A percentile compares a stretch with the other conserved stretches of the same genome.
Conservation (phyloP, 92 coral and sea anemone genomes). For the Pocillopora grandis region DNA sequence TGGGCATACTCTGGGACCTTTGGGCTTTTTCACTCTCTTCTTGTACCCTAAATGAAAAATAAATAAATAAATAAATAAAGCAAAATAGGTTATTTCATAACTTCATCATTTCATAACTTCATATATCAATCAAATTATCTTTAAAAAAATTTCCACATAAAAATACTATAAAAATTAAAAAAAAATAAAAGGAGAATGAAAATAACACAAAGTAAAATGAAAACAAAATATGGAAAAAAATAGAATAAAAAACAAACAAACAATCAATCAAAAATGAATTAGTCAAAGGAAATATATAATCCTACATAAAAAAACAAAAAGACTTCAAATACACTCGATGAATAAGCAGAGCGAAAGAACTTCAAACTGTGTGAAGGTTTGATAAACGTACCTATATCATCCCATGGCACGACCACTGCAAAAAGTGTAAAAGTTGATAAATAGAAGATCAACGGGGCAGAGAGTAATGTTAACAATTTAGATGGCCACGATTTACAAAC, state of each 20-base stretch:
- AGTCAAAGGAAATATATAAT: background rate
- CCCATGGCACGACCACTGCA: background rate
- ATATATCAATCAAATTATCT: too few relatives aligned
- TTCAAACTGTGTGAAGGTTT: background rate
- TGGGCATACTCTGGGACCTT: too few relatives aligned
- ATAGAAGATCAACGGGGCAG: background rate
- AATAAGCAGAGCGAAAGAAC: background rate
- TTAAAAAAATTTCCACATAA: too few relatives aligned
- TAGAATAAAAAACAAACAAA: background rate
- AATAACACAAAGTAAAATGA: too few relatives aligned
- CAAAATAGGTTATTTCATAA: too few relatives aligned
- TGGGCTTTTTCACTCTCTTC: too few relatives aligned
- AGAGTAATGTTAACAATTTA: background rate
- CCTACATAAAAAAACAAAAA: background rate
- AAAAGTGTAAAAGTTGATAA: background rate
- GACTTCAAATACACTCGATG: background rate
- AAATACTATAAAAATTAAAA: too few relatives aligned
- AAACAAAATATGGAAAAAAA: too few relatives aligned
- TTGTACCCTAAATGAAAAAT: too few relatives aligned
- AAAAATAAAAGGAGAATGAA: too few relatives aligned
- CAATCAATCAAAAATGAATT: background rate
- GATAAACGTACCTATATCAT: slow-evolving; percentile 5
- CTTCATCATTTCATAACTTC: too few relatives aligned
- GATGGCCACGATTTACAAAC: background rate
- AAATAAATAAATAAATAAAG: too few relatives aligned